Base-by-base conservation (phyloP, 2,797 vertebrate genomes). In the Phoxinus dragarum region DNA sequence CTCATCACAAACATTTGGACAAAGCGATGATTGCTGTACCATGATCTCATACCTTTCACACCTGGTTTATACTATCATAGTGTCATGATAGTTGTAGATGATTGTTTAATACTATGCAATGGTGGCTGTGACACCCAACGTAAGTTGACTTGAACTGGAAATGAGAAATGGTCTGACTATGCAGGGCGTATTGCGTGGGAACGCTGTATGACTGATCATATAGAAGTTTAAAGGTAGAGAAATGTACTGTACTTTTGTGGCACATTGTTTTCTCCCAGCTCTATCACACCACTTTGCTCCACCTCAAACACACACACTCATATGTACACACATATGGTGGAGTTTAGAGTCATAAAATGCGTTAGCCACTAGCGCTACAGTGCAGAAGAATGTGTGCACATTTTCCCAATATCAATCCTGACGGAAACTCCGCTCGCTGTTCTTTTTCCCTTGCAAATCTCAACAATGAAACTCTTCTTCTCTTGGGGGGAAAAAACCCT, bases 21-120 rank as follows among this genome's bases (percentile, higher is more conserved):
- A 81, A 86, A n/a, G 49, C 7, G 6, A 56, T 87, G 87, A 80
- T 79, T 88, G 44, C 82, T 19, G 1, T 3, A 66, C n/a, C 3
- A 23, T 86, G 42, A 80, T 71, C 76, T 89, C 83, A 81, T 21
- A 69, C 42, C 21, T 72, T 81, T 88, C 78, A 88, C 73, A 88
- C 76, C 52, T 86, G 71, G 9, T 64, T 75, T 75, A 36, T 69
- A 44, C 31, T 34, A 61, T 73, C 54, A 77, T 19, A 42, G 64
- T 34, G 64, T 71, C 82, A 78, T 67, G 68, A 74, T 31, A 42
- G 67, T 17, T 85, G 67, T 80, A 73, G 31, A 27, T 3, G 14
- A 38, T 73, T 47, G 76, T 72, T 68, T 64, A 47, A 85, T 52
- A 19, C 76, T 64, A 14, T 36, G 6, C 6, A 52, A 34, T n/a